Percentiles rank a stretch among this genome's conserved stretches.
phyloP scores from a whole-genome alignment of 2,888 invertebrate species.

The Lasioglossum calceatum region DNA sequence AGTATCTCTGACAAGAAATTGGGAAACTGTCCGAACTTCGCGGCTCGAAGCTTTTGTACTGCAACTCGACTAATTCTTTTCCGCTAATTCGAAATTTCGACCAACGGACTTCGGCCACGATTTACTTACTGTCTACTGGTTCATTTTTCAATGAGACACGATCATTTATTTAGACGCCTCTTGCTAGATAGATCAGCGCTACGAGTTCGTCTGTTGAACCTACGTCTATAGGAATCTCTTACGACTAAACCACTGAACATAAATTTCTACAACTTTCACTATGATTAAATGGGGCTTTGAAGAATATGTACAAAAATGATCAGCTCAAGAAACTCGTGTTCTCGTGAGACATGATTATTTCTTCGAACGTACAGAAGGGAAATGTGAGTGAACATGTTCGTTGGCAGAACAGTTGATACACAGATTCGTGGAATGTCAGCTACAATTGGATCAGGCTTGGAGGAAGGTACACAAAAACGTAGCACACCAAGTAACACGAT shows the following conservation, averaged over 20 bases:
- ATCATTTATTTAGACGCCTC: background rate
- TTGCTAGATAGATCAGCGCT: background rate
- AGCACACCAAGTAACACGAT: background rate
- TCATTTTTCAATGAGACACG: background rate
- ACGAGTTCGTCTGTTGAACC: background rate
- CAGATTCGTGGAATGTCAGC: background rate
- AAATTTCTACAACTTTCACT: background rate
- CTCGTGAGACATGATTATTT: background rate
- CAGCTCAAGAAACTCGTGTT: background rate
- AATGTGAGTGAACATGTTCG: background rate
- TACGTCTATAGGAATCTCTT: background rate
- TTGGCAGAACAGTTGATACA: background rate
- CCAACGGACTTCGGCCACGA: background rate
- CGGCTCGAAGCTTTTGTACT: background rate
- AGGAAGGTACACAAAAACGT: background rate
- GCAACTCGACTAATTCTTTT: background rate
- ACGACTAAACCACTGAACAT: background rate
- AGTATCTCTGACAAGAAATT: background rate
- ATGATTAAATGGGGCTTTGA: background rate
- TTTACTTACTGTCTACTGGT: background rate
- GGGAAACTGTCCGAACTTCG: constrained; percentile 15
- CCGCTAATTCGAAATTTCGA: background rate
- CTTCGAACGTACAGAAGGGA: background rate
- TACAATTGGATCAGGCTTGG: background rate
- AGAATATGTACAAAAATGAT: background rate